These are phyloP conservation scores for Euplagia quadripunctaria DNA, from an alignment of 2,888 invertebrate genomes.

Conservation along the genomic window DNA sequence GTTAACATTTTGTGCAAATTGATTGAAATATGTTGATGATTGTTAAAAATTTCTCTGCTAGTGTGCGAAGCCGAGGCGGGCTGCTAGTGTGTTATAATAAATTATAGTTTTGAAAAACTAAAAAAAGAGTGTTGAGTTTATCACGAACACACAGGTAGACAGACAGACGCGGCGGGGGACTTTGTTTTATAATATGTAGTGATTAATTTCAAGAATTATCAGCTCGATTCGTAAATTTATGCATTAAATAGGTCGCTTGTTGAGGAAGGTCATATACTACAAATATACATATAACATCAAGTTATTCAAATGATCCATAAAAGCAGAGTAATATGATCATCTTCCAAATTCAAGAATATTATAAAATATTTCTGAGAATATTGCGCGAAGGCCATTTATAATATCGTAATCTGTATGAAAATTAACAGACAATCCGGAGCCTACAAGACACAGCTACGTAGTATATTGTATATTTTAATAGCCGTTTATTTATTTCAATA, in stretches of 20 bases:
- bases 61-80: too few relatives aligned
- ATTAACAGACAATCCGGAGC: slow-evolving; percentile 19
- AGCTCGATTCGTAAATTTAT: neutral
- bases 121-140: too few relatives aligned
- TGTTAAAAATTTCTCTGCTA: too few relatives aligned
- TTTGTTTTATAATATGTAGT: too few relatives aligned
- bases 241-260: neutral
- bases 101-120: too few relatives aligned
- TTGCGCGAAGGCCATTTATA: neutral
- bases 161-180: too few relatives aligned
- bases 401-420: slow-evolving; percentile 17
- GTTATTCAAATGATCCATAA: slow-evolving; percentile 1
- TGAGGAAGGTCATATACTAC: neutral
- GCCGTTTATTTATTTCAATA: neutral
- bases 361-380: slow-evolving; percentile 2
- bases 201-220: neutral
- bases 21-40: too few relatives aligned
- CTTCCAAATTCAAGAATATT: neutral
- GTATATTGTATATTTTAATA: slow-evolving; percentile 11
- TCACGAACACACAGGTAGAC: too few relatives aligned
- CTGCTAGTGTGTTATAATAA: too few relatives aligned
- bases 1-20: too few relatives aligned
- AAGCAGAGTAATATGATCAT: neutral
- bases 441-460: neutral
- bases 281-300: neutral